phyloP scores from a whole-genome alignment of 2,888 invertebrate genomes.

The Lacanobia oleracea region DNA sequence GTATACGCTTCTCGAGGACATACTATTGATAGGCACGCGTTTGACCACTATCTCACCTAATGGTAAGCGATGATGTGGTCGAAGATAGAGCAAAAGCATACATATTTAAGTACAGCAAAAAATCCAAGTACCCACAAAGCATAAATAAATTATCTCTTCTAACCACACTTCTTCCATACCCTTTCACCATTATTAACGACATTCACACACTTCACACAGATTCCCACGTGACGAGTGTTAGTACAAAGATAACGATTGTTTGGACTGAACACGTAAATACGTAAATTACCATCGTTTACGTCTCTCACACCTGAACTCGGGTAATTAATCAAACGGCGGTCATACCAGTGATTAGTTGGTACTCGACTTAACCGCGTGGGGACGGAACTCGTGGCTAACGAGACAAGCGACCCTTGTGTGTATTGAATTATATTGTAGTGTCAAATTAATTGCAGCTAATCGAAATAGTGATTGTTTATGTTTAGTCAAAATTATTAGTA shows the following conservation, averaged over 20 bases:
- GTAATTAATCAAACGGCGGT: slow-evolving; percentile 56
- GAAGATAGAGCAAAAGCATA: no score
- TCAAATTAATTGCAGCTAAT: slow-evolving; percentile 1
- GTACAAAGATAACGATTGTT: slow-evolving; percentile 34
- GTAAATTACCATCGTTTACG: slow-evolving; percentile 50
- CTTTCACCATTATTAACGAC: slow-evolving; percentile 22
- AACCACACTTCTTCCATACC: background rate
- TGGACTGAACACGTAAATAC: slow-evolving; percentile 44
- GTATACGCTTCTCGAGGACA: no score
- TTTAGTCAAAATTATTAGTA: background rate
- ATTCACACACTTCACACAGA: slow-evolving; percentile 2
- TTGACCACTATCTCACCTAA: no score
- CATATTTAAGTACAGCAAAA: background rate
- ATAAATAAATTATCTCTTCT: background rate
- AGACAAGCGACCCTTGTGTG: slow-evolving; percentile 32
- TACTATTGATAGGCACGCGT: no score
- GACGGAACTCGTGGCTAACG: slow-evolving; percentile 38
- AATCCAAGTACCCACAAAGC: background rate
- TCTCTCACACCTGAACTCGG: slow-evolving; percentile 52
- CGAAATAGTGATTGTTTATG: background rate
- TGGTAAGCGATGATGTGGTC: no score
- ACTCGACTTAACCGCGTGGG: slow-evolving; percentile 38
- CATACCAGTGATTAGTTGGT: slow-evolving; percentile 49
- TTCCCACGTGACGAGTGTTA: slow-evolving; percentile 26
- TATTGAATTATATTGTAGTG: slow-evolving; percentile 32